A percentile compares a stretch with the other conserved stretches of the same genome.
phyloP scores from a whole-genome alignment of 2,888 invertebrate genomes.

The Pecten maximus region DNA sequence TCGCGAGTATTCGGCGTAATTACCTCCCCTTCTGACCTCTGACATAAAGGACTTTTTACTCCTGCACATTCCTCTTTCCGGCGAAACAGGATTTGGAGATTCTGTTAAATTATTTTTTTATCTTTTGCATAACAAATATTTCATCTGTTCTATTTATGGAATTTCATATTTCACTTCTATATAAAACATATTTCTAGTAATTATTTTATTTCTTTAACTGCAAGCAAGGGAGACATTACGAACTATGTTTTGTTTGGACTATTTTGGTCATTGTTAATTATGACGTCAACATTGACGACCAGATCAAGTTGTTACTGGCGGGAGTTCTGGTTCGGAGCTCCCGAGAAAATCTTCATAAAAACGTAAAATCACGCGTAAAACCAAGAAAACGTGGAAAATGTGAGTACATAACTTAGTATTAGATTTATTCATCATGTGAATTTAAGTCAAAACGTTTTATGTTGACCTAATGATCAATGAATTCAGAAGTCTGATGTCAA shows the following conservation, averaged over 20 bases:
- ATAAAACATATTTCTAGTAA: no score
- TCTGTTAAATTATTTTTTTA: not conserved
- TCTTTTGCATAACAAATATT: not conserved
- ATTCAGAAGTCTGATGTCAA: no score
- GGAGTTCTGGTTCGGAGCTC: not conserved
- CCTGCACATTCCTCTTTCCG: not conserved
- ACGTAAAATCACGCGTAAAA: not conserved
- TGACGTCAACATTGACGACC: not conserved
- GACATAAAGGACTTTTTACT: not conserved
- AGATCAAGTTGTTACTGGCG: not conserved
- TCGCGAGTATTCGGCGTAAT: not conserved
- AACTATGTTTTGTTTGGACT: not conserved
- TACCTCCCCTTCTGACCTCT: not conserved
- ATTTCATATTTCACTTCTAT: not conserved
- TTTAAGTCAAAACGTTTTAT: not conserved
- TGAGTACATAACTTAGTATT: not conserved
- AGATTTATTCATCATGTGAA: not conserved
- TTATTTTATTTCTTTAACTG: no score
- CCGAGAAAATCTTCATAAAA: not conserved
- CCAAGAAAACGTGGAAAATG: not conserved
- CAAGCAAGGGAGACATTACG: no score
- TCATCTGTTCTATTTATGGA: not conserved
- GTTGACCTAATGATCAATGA: not conserved
- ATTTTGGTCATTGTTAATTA: not conserved
- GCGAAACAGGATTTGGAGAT: not conserved